Evolutionary conservation across 2,113 vertebrate genomes (phyloP).

Genomic region (Tamias sibiricus): DNA sequence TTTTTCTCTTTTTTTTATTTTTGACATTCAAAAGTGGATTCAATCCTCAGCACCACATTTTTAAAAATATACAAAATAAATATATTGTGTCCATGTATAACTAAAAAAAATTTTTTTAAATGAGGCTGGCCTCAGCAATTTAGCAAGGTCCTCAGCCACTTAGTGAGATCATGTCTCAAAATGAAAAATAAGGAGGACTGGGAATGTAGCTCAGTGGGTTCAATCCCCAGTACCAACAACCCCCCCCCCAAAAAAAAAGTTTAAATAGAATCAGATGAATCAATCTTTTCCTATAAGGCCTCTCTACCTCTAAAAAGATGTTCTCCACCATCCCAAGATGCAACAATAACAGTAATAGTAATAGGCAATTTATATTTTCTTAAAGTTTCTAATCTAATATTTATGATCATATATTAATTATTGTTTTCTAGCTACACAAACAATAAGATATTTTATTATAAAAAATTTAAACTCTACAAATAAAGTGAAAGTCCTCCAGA

Average conservation of each 20-base stretch:
- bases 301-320: not conserved
- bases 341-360: not conserved
- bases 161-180: too few relatives aligned
- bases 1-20: not conserved
- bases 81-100: too few relatives aligned
- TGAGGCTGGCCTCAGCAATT: too few relatives aligned
- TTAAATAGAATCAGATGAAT: not conserved
- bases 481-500: not conserved
- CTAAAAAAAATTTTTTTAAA: too few relatives aligned
- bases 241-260: too few relatives aligned
- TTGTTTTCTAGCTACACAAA: constrained; percentile 40
- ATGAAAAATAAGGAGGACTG: too few relatives aligned
- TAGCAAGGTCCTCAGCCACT: too few relatives aligned
- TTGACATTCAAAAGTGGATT: constrained; percentile 29
- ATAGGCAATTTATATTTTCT: constrained; percentile 14
- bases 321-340: constrained; percentile 7
- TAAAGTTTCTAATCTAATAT: constrained; percentile 29
- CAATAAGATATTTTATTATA: not conserved
- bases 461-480: constrained; percentile 22
- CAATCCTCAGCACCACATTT: too few relatives aligned
- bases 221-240: too few relatives aligned
- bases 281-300: constrained; percentile 2
- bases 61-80: too few relatives aligned
- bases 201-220: too few relatives aligned
- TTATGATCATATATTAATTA: constrained; percentile 11